Percentiles rank a stretch among this genome's conserved stretches.
phyloP scores from a whole-genome alignment of 1,140 invertebrate genomes.

The Ooceraea biroi region DNA sequence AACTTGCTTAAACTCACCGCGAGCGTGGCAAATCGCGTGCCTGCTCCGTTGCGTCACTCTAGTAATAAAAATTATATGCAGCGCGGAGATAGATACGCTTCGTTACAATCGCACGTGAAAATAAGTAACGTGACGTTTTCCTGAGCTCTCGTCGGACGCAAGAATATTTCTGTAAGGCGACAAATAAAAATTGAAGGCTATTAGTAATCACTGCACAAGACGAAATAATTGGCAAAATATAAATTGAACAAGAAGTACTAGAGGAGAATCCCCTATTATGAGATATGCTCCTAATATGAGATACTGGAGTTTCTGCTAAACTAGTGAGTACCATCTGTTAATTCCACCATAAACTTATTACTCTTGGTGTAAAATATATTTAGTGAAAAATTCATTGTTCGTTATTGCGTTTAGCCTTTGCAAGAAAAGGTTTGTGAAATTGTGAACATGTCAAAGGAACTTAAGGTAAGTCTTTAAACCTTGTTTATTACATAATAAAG shows the following conservation, averaged over 20 bases:
- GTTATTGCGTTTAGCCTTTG: too few relatives aligned
- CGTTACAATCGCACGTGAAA: conserved; percentile 46
- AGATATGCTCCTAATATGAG: too few relatives aligned
- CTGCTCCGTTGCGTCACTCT: conserved; percentile 38
- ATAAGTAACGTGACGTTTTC: conserved; percentile 42
- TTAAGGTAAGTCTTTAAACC: too few relatives aligned
- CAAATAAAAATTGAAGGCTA: background rate
- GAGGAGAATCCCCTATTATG: too few relatives aligned
- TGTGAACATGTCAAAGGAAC: too few relatives aligned
- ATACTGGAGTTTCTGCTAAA: too few relatives aligned
- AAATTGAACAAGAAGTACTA: background rate
- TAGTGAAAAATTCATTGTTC: too few relatives aligned
- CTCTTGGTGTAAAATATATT: too few relatives aligned
- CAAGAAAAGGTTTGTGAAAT: too few relatives aligned
- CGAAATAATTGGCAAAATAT: background rate
- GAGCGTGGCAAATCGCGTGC: conserved; percentile 4
- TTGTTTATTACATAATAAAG: too few relatives aligned
- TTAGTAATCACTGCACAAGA: background rate
- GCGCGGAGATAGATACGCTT: conserved; percentile 56
- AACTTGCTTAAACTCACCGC: conserved; percentile 9
- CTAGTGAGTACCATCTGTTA: too few relatives aligned
- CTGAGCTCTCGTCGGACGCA: background rate
- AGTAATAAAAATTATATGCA: conserved; percentile 46
- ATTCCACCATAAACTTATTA: too few relatives aligned
- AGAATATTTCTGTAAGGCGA: conserved; percentile 7